Percentiles rank a stretch among this genome's conserved stretches.
Evolutionary conservation across 2,888 invertebrate species (phyloP).

Genomic region (Ormyrus nitidulus): DNA sequence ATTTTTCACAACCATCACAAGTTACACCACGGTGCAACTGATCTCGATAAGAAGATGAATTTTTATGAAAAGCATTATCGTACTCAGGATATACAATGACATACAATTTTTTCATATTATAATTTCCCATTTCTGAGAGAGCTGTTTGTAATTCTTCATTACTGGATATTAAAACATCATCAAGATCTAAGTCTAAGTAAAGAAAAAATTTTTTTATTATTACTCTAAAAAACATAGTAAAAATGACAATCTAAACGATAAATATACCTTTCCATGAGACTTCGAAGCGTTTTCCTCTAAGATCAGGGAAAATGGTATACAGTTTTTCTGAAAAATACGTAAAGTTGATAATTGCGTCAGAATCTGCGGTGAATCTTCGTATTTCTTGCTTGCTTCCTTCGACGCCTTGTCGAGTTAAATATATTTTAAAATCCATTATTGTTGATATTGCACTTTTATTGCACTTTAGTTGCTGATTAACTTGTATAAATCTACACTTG

Average conservation of each 20-base stretch:
- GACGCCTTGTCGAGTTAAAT: conserved; percentile 70
- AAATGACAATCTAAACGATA: background rate
- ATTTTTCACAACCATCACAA: conserved; percentile 85
- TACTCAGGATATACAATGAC: conserved; percentile 61
- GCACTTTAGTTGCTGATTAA: too few relatives aligned
- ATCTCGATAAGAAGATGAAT: background rate
- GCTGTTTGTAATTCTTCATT: conserved; percentile 83
- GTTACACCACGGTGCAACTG: conserved; percentile 78
- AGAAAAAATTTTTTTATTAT: background rate
- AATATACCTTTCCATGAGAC: conserved; percentile 81
- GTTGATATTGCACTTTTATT: conserved; percentile 35
- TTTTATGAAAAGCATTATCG: background rate
- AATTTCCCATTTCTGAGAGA: conserved; percentile 73
- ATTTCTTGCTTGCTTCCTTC: conserved; percentile 76
- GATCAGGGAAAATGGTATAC: conserved; percentile 78
- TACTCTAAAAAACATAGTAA: background rate
- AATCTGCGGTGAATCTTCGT: conserved; percentile 80
- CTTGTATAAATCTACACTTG: too few relatives aligned
- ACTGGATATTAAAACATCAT: conserved; percentile 80
- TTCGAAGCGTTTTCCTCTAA: conserved; percentile 76
- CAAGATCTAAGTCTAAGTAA: conserved; percentile 80
- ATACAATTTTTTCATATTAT: conserved; percentile 72
- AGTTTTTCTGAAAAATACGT: conserved; percentile 79
- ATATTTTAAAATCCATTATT: conserved; percentile 77
- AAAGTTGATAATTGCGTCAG: conserved; percentile 75